Evolutionary conservation across 92 coral and sea anemone genomes (phyloP).

Genomic region (Muricea muricata): DNA sequence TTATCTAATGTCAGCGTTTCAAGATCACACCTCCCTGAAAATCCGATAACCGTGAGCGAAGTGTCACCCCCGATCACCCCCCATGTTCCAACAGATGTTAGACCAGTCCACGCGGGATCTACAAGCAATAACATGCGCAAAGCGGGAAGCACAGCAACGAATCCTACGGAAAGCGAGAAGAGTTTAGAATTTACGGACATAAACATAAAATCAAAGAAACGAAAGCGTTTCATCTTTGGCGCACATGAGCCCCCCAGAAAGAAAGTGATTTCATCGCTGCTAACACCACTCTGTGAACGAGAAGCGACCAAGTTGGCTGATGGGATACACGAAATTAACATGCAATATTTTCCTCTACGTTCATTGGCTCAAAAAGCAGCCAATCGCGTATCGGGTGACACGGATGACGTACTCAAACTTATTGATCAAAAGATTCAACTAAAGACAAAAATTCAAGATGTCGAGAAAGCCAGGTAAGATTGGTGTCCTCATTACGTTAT

Average conservation of each 20-base stretch:
- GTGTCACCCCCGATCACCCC: background rate
- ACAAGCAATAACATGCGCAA: background rate
- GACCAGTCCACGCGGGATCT: background rate
- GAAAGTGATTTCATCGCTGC: slow-evolving; percentile 40
- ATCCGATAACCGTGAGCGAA: background rate
- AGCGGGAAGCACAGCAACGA: background rate
- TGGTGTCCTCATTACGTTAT: too few relatives aligned
- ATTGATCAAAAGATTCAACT: slow-evolving; percentile 45
- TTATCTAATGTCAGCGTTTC: background rate
- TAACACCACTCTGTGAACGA: slow-evolving; percentile 38
- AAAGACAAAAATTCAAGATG: slow-evolving; percentile 38
- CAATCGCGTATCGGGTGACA: slow-evolving; percentile 36
- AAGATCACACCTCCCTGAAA: background rate
- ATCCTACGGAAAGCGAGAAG: background rate
- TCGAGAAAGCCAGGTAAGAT: slow-evolving; percentile 41
- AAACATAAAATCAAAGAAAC: background rate
- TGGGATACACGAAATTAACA: slow-evolving; percentile 43
- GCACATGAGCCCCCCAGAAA: slow-evolving; percentile 26
- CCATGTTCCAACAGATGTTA: background rate
- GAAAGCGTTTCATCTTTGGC: slow-evolving; percentile 40
- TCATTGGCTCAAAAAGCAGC: slow-evolving; percentile 48
- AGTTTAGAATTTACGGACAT: background rate
- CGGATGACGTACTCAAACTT: slow-evolving; percentile 37
- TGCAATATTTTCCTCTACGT: slow-evolving; percentile 43
- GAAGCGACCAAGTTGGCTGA: slow-evolving; percentile 43